A percentile compares a stretch with the other conserved stretches of the same genome.
These are phyloP conservation scores for Setophaga coronata DNA, from an alignment of 2,113 vertebrate species.

Conservation along the genomic window DNA sequence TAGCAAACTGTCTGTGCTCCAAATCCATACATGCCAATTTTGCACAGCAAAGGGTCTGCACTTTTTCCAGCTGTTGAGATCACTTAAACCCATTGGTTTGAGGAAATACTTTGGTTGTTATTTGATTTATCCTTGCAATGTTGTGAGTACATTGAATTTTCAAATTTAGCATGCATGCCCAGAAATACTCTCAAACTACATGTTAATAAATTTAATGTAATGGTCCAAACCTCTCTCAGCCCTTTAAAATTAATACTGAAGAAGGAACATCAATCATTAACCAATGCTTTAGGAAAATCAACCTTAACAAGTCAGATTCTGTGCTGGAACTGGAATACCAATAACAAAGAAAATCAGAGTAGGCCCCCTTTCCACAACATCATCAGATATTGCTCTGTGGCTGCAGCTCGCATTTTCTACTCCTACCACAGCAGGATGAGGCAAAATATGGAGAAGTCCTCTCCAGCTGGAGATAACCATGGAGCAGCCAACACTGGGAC, in stretches of 20 bases:
- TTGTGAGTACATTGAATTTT: not conserved
- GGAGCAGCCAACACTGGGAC: not conserved
- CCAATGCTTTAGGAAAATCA: conserved; percentile 2
- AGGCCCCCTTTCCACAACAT: not conserved
- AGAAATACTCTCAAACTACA: not conserved
- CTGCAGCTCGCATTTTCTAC: not conserved
- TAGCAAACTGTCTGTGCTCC: conserved; percentile 15
- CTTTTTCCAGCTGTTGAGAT: conserved; percentile 39
- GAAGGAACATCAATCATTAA: not conserved
- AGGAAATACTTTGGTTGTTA: conserved; percentile 12
- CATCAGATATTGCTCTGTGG: not conserved
- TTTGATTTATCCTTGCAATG: conserved; percentile 47
- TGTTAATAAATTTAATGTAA: not conserved
- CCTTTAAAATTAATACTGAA: not conserved
- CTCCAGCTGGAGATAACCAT: not conserved
- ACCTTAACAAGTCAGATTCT: not conserved
- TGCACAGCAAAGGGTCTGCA: conserved; percentile 19
- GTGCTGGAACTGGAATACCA: not conserved
- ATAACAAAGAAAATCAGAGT: not conserved
- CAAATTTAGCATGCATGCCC: not conserved
- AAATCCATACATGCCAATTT: not conserved
- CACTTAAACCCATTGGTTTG: conserved; percentile 26
- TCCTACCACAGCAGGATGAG: not conserved
- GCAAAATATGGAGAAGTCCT: not conserved
- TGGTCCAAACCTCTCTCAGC: not conserved